These are phyloP conservation scores for Drosophila paramelanica DNA, from an alignment of 2,888 invertebrate genomes.

Conservation along the genomic window DNA sequence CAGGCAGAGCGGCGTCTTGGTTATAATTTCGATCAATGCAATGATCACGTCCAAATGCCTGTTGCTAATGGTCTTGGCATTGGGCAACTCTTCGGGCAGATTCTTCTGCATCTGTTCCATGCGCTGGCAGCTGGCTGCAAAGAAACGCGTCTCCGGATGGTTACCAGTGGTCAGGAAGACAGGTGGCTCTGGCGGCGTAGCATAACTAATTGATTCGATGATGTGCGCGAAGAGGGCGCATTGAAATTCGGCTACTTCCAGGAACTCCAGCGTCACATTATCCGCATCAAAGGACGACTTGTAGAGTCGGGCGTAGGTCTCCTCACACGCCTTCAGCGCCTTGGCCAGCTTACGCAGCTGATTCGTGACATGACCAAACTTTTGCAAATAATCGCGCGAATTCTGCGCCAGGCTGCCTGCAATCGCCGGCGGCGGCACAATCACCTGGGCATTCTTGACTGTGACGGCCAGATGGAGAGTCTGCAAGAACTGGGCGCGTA, in stretches of 20 bases:
- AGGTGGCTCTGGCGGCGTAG: conserved; percentile 84
- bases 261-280: conserved; percentile 90
- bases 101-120: conserved; percentile 82
- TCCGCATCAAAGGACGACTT: conserved; percentile 95
- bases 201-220: conserved; percentile 84
- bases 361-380: conserved; percentile 92
- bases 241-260: conserved; percentile 87
- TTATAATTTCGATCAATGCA: conserved; percentile 87
- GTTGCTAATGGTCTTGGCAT: conserved; percentile 84
- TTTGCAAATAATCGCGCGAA: conserved; percentile 91
- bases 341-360: conserved; percentile 91
- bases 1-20: conserved; percentile 88
- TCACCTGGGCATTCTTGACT: conserved; percentile 87
- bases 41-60: conserved; percentile 87
- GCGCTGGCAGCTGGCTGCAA: conserved; percentile 81
- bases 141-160: conserved; percentile 84
- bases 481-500: conserved; percentile 91
- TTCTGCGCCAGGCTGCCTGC: conserved; percentile 92
- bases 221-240: conserved; percentile 83
- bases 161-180: conserved; percentile 82
- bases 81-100: conserved; percentile 81
- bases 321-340: conserved; percentile 89
- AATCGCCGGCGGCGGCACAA: conserved; percentile 96
- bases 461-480: conserved; percentile 85
- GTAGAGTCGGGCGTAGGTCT: conserved; percentile 91